Percentiles rank a stretch among this genome's conserved stretches.
These are phyloP conservation scores for Macaca nemestrina DNA, from an alignment of 2,113 vertebrate genomes.

Conservation along the genomic window DNA sequence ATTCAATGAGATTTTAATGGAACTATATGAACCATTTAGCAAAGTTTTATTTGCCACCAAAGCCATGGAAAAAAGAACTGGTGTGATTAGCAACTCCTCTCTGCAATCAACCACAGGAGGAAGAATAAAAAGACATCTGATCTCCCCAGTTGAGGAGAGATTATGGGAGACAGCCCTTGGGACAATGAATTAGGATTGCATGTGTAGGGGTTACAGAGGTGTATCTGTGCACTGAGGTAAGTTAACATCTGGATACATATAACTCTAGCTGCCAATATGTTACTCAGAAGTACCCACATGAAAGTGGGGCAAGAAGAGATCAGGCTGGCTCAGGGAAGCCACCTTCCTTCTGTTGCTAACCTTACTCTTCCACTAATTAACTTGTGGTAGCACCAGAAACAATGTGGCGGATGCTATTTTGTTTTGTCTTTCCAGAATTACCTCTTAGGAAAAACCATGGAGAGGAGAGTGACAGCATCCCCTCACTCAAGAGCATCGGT, in stretches of 20 bases:
- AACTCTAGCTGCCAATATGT: not conserved
- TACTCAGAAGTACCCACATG: not conserved
- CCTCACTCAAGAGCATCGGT: not conserved
- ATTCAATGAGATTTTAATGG: not conserved
- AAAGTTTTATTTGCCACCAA: not conserved
- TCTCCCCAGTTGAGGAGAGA: not conserved
- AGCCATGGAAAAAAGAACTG: not conserved
- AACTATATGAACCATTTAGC: not conserved
- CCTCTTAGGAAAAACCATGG: not conserved
- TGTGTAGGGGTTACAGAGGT: not conserved
- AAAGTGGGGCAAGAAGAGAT: not conserved
- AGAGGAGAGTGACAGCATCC: not conserved
- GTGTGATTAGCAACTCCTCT: not conserved
- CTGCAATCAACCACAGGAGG: not conserved
- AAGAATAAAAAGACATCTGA: not conserved
- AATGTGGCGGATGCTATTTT: not conserved
- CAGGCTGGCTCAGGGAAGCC: accelerated
- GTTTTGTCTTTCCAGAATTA: not conserved
- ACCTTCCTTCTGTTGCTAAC: not conserved
- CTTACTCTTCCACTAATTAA: not conserved
- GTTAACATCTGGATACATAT: not conserved
- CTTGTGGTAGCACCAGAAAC: not conserved
- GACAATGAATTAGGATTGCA: not conserved
- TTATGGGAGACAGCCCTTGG: accelerated
- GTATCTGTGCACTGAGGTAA: not conserved